Evolutionary conservation across 1,140 invertebrate species (phyloP).

Genomic region (Drosophila arawakana): DNA sequence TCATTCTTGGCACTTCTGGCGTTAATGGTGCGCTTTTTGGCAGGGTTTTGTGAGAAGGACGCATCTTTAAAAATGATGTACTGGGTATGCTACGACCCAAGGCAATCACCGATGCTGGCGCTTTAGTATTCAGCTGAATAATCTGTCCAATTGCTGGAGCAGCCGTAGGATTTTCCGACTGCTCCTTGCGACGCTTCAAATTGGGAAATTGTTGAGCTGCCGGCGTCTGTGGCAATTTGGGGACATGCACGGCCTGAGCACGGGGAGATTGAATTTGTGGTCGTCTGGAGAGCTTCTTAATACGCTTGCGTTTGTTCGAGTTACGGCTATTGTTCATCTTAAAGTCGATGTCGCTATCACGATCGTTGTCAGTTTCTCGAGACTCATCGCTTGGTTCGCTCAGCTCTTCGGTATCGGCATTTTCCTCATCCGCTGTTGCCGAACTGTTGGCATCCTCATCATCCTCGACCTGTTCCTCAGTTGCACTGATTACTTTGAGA

Average conservation of each 20-base stretch:
- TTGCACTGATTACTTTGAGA: slow-evolving; percentile 53
- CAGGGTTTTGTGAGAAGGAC: slow-evolving; percentile 44
- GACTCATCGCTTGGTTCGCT: slow-evolving; percentile 68
- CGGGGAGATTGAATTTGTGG: slow-evolving; percentile 6
- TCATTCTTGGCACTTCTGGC: neutral
- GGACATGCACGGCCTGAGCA: slow-evolving; percentile 4
- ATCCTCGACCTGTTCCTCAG: slow-evolving; percentile 64
- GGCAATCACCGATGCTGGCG: slow-evolving; percentile 58
- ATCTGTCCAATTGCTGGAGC: slow-evolving; percentile 58
- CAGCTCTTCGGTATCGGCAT: slow-evolving; percentile 80
- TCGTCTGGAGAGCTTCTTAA: slow-evolving; percentile 38
- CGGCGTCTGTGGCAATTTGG: slow-evolving; percentile 5
- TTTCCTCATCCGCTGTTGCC: slow-evolving; percentile 68
- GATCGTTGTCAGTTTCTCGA: slow-evolving; percentile 80
- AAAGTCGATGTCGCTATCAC: slow-evolving; percentile 82
- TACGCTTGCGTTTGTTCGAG: slow-evolving; percentile 66
- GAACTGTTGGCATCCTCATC: slow-evolving; percentile 67
- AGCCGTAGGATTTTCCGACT: neutral
- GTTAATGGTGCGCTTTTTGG: slow-evolving; percentile 9
- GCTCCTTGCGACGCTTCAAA: slow-evolving; percentile 54
- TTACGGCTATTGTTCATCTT: slow-evolving; percentile 65
- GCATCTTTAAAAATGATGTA: slow-evolving; percentile 64
- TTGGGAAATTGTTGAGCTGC: slow-evolving; percentile 30
- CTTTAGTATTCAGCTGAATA: slow-evolving; percentile 49
- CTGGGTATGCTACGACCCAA: slow-evolving; percentile 55